Evolutionary conservation across 2,888 invertebrate genomes (phyloP).

Genomic region (Molanna angustata): DNA sequence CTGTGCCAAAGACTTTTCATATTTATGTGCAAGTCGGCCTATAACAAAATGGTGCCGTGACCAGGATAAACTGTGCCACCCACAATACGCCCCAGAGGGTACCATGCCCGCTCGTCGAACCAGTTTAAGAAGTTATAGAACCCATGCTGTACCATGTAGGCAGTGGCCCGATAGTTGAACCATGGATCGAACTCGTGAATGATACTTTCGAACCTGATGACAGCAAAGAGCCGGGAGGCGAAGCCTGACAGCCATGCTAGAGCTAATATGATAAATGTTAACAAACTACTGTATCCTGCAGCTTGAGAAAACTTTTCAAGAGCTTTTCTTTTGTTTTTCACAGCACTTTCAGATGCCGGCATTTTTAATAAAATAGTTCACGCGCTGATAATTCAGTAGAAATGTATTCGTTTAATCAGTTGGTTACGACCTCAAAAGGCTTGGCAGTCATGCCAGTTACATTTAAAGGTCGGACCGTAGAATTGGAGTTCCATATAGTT

Average conservation of each 20-base stretch:
- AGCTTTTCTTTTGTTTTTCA: conserved; percentile 41
- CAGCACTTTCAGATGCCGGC: conserved; percentile 44
- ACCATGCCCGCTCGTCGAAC: conserved; percentile 99
- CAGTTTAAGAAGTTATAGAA: conserved; percentile 99
- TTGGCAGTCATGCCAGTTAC: no score
- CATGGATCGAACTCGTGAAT: conserved; percentile 99
- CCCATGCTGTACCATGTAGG: conserved; percentile 98
- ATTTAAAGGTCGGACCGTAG: no score
- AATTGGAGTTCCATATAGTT: no score
- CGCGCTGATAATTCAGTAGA: no score
- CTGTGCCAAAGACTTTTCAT: no score
- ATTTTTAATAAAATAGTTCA: conserved; percentile 36
- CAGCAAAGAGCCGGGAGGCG: conserved; percentile 95
- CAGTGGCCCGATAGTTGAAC: conserved; percentile 99
- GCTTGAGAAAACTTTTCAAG: conserved; percentile 19
- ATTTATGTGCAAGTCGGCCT: no score
- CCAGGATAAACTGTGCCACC: conserved; percentile 99
- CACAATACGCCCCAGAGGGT: conserved; percentile 96
- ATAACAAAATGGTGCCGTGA: no score
- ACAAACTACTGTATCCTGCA: conserved; percentile 25
- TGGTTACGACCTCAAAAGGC: no score
- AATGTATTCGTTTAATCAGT: no score
- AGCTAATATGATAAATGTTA: conserved; percentile 61
- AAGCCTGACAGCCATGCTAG: conserved; percentile 98
- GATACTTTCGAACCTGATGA: conserved; percentile 98